Evolutionary conservation across 1,140 invertebrate genomes (phyloP).

Genomic region (Pseudomyrmex dendroicus): DNA sequence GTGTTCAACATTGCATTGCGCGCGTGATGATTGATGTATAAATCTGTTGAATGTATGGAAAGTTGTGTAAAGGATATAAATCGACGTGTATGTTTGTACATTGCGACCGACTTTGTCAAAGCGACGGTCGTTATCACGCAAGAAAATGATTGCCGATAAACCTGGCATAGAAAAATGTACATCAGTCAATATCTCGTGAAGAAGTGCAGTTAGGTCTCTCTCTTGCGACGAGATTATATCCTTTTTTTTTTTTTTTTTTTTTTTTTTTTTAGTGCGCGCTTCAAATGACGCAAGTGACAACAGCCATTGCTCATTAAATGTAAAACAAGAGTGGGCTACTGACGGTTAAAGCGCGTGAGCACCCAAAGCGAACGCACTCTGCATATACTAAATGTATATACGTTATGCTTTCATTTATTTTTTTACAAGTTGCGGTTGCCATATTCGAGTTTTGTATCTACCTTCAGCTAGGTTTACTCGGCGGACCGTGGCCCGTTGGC

Average conservation of each 20-base stretch:
- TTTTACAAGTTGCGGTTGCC: constrained; percentile 21
- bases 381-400: too few species aligned
- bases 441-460: constrained; percentile 61
- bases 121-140: not conserved
- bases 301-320: too few species aligned
- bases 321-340: too few species aligned
- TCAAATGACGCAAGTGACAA: too few species aligned
- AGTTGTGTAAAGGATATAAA: constrained; percentile 11
- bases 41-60: not conserved
- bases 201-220: constrained; percentile 43
- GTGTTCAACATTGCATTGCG: not conserved
- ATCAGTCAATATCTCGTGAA: constrained; percentile 30
- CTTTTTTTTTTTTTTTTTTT: not conserved
- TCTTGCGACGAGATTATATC: constrained; percentile 19
- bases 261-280: too few species aligned
- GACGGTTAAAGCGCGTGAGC: too few species aligned
- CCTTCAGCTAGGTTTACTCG: constrained; percentile 79
- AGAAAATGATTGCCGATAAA: constrained; percentile 32
- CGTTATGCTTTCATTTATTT: too few species aligned
- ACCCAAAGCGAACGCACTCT: too few species aligned
- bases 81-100: constrained; percentile 24
- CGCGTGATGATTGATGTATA: not conserved
- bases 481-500: constrained; percentile 77
- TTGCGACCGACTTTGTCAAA: constrained; percentile 14
- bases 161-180: constrained; percentile 37